Conservation (phyloP, 1,140 invertebrate species). For the Goniozus legneri region DNA sequence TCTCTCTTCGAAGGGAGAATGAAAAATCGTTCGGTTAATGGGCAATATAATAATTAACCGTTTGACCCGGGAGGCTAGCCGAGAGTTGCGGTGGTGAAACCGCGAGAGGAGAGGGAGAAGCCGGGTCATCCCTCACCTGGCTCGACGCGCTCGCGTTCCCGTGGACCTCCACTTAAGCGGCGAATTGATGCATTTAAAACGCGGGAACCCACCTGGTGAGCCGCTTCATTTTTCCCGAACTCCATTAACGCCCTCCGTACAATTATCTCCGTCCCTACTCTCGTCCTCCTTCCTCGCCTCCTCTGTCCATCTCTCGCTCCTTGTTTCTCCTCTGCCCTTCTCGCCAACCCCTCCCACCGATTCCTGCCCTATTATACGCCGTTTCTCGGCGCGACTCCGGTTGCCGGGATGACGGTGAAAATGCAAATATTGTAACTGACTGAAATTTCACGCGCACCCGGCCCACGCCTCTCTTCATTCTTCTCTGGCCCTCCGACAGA, state of each 20-base stretch:
- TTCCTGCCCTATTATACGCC: too few relatives aligned
- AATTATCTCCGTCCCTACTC: constrained; percentile 26
- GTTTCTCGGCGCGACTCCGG: too few relatives aligned
- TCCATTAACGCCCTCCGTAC: constrained; percentile 33
- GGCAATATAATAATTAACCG: constrained; percentile 40
- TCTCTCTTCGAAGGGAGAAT: too few relatives aligned
- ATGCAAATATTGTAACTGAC: constrained; percentile 22
- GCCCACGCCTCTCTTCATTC: too few relatives aligned
- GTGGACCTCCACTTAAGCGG: constrained; percentile 25
- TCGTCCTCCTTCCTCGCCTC: not conserved
- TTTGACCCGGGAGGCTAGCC: constrained; percentile 22
- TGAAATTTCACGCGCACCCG: constrained; percentile 22
- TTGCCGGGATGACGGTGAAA: constrained; percentile 29
- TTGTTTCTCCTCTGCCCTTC: constrained; percentile 1
- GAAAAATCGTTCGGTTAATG: constrained; percentile 37
- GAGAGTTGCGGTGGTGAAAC: constrained; percentile 4
- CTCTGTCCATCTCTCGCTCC: not conserved
- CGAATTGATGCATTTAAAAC: constrained; percentile 36
- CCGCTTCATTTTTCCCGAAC: constrained; percentile 26
- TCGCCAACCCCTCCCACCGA: not conserved
- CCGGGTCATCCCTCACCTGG: constrained; percentile 32
- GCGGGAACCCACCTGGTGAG: constrained; percentile 33
- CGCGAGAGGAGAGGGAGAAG: constrained; percentile 12
- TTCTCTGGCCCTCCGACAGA: too few relatives aligned
- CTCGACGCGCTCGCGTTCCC: too few relatives aligned